Percentiles rank a stretch among this genome's conserved stretches.
Conservation (phyloP, 2,113 vertebrate genomes). For the Solea senegalensis region DNA sequence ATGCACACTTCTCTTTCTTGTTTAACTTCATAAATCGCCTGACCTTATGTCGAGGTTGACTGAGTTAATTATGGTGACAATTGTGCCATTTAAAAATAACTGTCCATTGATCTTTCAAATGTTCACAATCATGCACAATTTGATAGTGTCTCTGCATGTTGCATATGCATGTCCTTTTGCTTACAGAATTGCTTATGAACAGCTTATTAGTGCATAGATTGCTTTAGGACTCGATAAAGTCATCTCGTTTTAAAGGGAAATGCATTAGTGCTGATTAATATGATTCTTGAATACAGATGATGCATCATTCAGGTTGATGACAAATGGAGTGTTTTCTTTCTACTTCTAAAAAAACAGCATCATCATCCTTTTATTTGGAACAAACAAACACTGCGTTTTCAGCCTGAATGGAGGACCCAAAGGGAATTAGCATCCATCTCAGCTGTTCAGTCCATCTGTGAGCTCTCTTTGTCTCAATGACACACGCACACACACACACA, state of each 20-base stretch:
- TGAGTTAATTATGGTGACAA: constrained; percentile 15
- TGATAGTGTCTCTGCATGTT: constrained; percentile 50
- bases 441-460: constrained; percentile 59
- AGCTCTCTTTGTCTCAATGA: constrained; percentile 31
- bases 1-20: background rate
- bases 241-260: constrained; percentile 72
- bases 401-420: constrained; percentile 13
- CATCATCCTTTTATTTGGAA: constrained; percentile 43
- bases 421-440: constrained; percentile 49
- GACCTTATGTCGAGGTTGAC: constrained; percentile 24
- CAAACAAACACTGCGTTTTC: constrained; percentile 42
- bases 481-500: constrained; percentile 19
- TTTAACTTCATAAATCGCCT: constrained; percentile 13
- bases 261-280: constrained; percentile 67
- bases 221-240: constrained; percentile 74
- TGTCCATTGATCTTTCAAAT: constrained; percentile 38
- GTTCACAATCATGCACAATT: constrained; percentile 45
- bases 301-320: constrained; percentile 31
- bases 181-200: constrained; percentile 75
- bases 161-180: constrained; percentile 61
- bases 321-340: constrained; percentile 1
- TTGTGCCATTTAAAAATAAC: constrained; percentile 46
- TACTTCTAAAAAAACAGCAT: constrained; percentile 13
- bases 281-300: constrained; percentile 70
- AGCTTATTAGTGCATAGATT: constrained; percentile 74